Evolutionary conservation across 2,888 invertebrate species (phyloP).

Genomic region (Carpatolechia fugitivella): DNA sequence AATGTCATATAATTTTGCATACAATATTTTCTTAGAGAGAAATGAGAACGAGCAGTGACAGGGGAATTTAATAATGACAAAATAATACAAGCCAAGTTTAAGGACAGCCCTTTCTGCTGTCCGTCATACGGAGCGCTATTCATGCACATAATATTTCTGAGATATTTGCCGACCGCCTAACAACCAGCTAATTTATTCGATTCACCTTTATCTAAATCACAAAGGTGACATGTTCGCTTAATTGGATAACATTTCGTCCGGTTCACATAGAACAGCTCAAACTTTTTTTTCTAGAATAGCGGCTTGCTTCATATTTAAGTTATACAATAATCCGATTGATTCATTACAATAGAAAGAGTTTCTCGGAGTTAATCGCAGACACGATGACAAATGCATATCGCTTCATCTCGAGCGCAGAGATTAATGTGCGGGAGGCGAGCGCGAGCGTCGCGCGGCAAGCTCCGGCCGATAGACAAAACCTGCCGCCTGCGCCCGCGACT

Average conservation of each 20-base stretch:
- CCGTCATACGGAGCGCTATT: slow-evolving; percentile 75
- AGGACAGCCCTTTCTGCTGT: slow-evolving; percentile 77
- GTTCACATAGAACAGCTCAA: background rate
- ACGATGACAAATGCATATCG: slow-evolving; percentile 76
- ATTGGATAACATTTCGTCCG: slow-evolving; percentile 5
- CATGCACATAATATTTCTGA: slow-evolving; percentile 75
- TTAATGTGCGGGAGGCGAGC: slow-evolving; percentile 68
- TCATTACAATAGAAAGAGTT: slow-evolving; percentile 67
- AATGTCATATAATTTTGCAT: slow-evolving; percentile 79
- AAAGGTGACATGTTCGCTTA: slow-evolving; percentile 6
- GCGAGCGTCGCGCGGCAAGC: slow-evolving; percentile 21
- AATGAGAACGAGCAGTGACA: slow-evolving; percentile 74
- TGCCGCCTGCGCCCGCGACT: slow-evolving; percentile 22
- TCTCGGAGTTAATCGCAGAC: slow-evolving; percentile 70
- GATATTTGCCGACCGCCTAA: slow-evolving; percentile 71
- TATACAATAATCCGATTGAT: slow-evolving; percentile 69
- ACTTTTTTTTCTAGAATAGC: background rate
- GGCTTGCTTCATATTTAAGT: slow-evolving; percentile 38
- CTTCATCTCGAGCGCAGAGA: slow-evolving; percentile 70
- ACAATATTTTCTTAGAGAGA: slow-evolving; percentile 75
- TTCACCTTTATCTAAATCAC: slow-evolving; percentile 17
- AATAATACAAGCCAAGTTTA: slow-evolving; percentile 77
- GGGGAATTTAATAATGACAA: slow-evolving; percentile 79
- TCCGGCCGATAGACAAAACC: slow-evolving; percentile 61
- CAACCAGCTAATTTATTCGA: slow-evolving; percentile 69